Conservation (phyloP, 2,113 vertebrate genomes). For the Lonchura striata region DNA sequence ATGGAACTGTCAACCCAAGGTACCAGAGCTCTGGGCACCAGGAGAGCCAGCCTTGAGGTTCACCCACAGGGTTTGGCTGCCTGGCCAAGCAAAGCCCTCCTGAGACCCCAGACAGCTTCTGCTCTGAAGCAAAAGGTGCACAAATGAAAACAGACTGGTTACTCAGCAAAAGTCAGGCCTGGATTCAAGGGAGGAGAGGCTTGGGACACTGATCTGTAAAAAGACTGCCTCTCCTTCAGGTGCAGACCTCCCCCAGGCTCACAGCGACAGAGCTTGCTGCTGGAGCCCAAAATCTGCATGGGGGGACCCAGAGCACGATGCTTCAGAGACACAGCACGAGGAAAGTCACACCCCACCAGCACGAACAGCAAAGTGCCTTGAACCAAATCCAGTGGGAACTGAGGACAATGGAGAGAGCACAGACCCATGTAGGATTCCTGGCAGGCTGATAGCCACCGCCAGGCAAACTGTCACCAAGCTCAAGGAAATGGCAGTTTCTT, state of each 20-base stretch:
- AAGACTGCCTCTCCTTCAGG: neutral
- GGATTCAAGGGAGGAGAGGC: neutral
- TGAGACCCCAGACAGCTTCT: neutral
- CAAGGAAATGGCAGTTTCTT: neutral
- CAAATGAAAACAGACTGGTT: neutral
- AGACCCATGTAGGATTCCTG: neutral
- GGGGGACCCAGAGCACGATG: fast-evolving
- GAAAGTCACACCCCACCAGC: neutral
- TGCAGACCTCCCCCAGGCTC: neutral
- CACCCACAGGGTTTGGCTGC: neutral
- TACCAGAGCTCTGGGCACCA: neutral
- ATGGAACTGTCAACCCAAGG: neutral
- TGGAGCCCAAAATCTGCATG: neutral
- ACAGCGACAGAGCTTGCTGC: neutral
- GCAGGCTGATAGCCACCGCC: neutral
- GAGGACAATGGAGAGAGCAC: neutral
- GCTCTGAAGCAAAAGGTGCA: neutral
- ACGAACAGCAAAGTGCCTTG: neutral
- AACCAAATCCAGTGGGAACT: neutral
- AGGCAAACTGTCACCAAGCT: neutral
- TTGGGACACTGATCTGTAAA: neutral
- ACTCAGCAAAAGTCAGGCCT: neutral
- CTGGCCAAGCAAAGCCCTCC: neutral
- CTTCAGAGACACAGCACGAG: neutral
- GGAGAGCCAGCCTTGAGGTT: neutral